Conservation (phyloP, 2,797 vertebrate species). For the Hoplostethus atlanticus region DNA sequence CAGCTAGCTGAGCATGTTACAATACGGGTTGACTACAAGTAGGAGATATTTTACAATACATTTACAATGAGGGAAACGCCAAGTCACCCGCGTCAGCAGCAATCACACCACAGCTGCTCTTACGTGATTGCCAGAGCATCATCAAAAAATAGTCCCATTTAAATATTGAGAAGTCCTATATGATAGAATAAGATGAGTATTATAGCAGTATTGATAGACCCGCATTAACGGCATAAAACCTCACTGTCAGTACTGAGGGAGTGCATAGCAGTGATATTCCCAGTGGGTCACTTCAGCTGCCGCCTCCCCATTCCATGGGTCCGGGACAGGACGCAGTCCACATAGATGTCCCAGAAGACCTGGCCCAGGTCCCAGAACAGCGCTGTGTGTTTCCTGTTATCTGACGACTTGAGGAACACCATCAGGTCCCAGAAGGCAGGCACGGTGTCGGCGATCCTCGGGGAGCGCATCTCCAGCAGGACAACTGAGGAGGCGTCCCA, state of each 20-base stretch:
- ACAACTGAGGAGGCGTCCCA: constrained; percentile 92
- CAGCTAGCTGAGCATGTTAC: neutral
- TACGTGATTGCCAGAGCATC: too few species aligned
- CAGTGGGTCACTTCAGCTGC: constrained; percentile 69
- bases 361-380: constrained; percentile 96
- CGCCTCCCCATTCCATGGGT: constrained; percentile 94
- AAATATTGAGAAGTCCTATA: too few species aligned
- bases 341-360: constrained; percentile 96
- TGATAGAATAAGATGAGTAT: too few species aligned
- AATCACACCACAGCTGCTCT: too few species aligned
- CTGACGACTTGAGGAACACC: constrained; percentile 91
- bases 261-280: constrained; percentile 71
- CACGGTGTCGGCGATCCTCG: constrained; percentile 91
- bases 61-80: too few species aligned
- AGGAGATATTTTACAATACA: too few species aligned
- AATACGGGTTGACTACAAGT: neutral
- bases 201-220: too few species aligned
- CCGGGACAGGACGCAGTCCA: constrained; percentile 93
- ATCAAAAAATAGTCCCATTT: too few species aligned
- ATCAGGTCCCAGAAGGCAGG: constrained; percentile 95
- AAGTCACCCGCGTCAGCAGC: too few species aligned
- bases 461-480: constrained; percentile 92
- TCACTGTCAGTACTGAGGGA: constrained; percentile 84
- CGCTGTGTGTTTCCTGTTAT: constrained; percentile 89
- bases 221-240: constrained; percentile 25